phyloP scores from a whole-genome alignment of 2,888 invertebrate species.

The Oligia fasciuncula region DNA sequence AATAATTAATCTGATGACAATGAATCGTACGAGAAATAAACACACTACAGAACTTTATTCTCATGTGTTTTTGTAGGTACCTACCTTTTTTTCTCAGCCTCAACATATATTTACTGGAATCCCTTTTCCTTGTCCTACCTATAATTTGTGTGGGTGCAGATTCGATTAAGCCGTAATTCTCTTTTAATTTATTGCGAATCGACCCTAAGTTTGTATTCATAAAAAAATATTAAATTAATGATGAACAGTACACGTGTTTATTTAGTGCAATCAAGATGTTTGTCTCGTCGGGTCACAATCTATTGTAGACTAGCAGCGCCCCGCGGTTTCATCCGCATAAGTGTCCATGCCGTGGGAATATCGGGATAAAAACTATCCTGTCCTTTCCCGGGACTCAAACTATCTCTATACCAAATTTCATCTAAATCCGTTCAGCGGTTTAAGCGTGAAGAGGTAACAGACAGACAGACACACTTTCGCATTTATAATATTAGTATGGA shows the following conservation, averaged over 20 bases:
- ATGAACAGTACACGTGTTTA: slow-evolving; percentile 45
- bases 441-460: no score
- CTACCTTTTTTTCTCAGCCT: slow-evolving; percentile 19
- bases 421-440: no score
- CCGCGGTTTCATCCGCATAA: no score
- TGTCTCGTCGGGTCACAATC: slow-evolving; percentile 30
- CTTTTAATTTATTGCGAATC: slow-evolving; percentile 59
- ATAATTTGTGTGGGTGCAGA: slow-evolving; percentile 56
- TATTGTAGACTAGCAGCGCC: background rate
- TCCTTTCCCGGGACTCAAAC: no score
- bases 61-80: background rate
- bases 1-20: background rate
- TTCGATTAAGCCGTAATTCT: slow-evolving; percentile 56
- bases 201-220: slow-evolving; percentile 36
- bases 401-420: no score
- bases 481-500: background rate
- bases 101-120: slow-evolving; percentile 36
- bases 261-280: slow-evolving; percentile 58
- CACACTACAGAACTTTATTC: background rate
- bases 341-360: no score
- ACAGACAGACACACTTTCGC: no score
- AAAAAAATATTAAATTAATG: slow-evolving; percentile 44
- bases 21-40: background rate
- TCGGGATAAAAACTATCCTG: no score
- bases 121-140: slow-evolving; percentile 56